Base-by-base conservation (phyloP, 2,888 invertebrate genomes). In the Steromphala cineraria region DNA sequence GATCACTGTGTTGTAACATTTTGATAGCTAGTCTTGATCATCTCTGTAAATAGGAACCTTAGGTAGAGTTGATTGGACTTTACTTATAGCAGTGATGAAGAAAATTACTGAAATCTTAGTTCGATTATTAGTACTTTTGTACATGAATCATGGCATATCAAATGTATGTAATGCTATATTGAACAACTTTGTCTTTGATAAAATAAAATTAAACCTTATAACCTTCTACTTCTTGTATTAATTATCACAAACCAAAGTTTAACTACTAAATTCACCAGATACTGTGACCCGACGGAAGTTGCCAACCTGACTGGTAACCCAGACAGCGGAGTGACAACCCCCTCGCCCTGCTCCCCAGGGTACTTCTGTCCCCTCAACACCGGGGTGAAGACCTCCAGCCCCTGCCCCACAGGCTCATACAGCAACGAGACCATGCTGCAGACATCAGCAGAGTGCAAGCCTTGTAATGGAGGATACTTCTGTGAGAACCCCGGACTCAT, bases 361-460 rank as follows among this genome's bases (percentile, higher is more conserved):
- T 88, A 87, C 81, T 92, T 86, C 86, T 92, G 92, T 82, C 91
- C 87, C 7, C 75, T 74, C 13, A 89, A 89, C 83, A 92, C 92
- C 10, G 87, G 85, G 15, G 85, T 87, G 28, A 86, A 86, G 67
- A 83, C 85, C 55, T 82, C 82, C 19, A 85, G 87, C 82, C 91
- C 91, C 0, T 93, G 93, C 82, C 90, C 91, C 10, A 40, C 85
- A 13, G 92, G 92, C 2, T 90, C 91, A 5, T 93, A 87, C 79
- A 90, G 89, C 84, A 91, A 91, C 79, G 78, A 52, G 55, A 90
- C 89, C 10, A 85, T 85, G 53, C 84, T 92, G 21, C 86, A 90
- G 82, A 83, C 67, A 21, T 82, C 80, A 36, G 80, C 67, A 4
- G 87, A 91, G 40, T 93, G 93, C 84, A 83, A 80, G 67, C 79